Conservation (phyloP, 1,140 invertebrate species). For the Eciton burchellii region DNA sequence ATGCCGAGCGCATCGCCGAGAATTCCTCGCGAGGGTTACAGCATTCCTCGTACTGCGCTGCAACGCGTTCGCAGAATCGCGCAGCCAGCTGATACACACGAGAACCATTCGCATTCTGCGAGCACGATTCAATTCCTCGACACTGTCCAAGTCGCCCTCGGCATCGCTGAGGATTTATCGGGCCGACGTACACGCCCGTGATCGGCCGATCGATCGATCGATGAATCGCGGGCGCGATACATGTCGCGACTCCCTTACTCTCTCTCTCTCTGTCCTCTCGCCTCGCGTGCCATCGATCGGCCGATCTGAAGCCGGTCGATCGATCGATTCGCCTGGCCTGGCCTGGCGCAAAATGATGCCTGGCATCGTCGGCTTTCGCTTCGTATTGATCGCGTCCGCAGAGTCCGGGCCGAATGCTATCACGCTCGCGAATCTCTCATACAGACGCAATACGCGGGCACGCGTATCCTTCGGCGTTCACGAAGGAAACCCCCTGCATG, state of each 20-base stretch:
- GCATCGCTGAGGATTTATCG: conserved; percentile 51
- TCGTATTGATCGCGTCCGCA: conserved; percentile 38
- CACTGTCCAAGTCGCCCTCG: conserved; percentile 36
- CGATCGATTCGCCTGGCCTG: conserved; percentile 38
- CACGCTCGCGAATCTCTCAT: conserved; percentile 49
- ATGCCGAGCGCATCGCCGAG: not conserved
- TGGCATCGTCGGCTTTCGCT: conserved; percentile 25
- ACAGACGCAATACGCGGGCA: conserved; percentile 44
- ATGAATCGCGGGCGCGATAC: not conserved
- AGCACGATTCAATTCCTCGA: conserved; percentile 53
- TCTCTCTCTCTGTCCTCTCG: not conserved
- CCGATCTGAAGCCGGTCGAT: conserved; percentile 24
- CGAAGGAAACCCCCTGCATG: conserved; percentile 24
- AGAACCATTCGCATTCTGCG: not conserved
- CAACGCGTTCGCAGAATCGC: not conserved
- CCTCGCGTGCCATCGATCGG: conserved; percentile 22
- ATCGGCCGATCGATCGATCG: conserved; percentile 38
- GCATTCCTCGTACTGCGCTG: not conserved
- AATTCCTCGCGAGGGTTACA: not conserved
- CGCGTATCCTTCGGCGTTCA: conserved; percentile 45
- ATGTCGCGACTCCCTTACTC: not conserved
- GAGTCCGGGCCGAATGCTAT: conserved; percentile 3
- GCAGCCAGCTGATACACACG: conserved; percentile 9
- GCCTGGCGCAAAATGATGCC: conserved; percentile 38
- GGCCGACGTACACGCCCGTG: conserved; percentile 38